Evolutionary conservation across 1,140 invertebrate species (phyloP).

Genomic region (Phymorhynchus buccinoides): DNA sequence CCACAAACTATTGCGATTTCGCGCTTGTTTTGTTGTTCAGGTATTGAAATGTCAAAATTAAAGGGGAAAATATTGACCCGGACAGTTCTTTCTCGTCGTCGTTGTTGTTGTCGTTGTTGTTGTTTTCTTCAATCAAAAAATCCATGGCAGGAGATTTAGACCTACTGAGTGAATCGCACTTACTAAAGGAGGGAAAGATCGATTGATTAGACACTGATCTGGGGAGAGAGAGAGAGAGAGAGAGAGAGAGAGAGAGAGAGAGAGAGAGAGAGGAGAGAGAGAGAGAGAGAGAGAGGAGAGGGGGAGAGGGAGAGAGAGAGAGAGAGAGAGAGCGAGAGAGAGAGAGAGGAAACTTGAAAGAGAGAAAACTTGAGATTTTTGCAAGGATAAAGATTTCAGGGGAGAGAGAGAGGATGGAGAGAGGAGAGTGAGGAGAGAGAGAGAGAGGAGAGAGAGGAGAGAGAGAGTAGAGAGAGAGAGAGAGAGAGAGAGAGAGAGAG

Average conservation of each 20-base stretch:
- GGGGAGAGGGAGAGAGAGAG: not conserved
- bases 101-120: no score
- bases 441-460: not conserved
- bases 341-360: not conserved
- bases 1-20: no score
- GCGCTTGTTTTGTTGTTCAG: no score
- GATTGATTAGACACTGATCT: no score
- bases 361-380: not conserved
- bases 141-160: no score
- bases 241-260: not conserved
- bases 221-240: not conserved
- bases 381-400: no score
- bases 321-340: not conserved
- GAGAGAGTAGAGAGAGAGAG: not conserved
- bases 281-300: slow-evolving; percentile 2
- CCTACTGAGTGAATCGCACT: no score
- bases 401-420: not conserved
- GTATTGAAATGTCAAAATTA: no score
- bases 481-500: not conserved
- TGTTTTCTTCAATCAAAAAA: no score
- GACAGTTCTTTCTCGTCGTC: no score
- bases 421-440: not conserved
- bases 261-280: not conserved
- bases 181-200: no score
- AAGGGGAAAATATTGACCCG: no score